Evolutionary conservation across 2,888 invertebrate species (phyloP).

Genomic region (Monopis laevigella): DNA sequence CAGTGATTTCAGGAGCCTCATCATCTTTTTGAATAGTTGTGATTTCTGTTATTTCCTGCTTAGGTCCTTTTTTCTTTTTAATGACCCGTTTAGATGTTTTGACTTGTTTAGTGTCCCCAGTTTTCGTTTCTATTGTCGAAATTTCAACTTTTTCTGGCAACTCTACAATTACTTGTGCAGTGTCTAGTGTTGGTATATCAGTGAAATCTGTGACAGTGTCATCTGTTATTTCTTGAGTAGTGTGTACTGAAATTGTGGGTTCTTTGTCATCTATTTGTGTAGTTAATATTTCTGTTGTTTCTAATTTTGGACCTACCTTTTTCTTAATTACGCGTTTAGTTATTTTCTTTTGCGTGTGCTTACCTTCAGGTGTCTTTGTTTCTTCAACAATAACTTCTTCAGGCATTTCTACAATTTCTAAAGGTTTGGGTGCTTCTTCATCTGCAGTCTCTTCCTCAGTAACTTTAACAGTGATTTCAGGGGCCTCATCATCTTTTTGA

Average conservation of each 20-base stretch:
- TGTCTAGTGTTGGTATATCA: constrained; percentile 16
- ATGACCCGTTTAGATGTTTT: constrained; percentile 47
- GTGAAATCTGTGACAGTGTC: constrained; percentile 25
- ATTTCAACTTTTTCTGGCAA: constrained; percentile 35
- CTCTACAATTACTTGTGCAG: constrained; percentile 24
- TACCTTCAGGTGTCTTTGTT: constrained; percentile 32
- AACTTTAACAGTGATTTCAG: constrained; percentile 27
- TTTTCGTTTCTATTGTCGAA: constrained; percentile 39
- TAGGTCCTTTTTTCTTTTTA: constrained; percentile 45
- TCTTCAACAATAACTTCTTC: constrained; percentile 31
- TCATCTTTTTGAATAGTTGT: constrained; percentile 46
- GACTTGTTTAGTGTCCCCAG: constrained; percentile 33
- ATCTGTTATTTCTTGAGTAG: constrained; percentile 23
- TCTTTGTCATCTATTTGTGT: constrained; percentile 33
- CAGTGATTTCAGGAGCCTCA: constrained; percentile 33
- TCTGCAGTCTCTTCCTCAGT: constrained; percentile 17
- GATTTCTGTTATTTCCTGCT: constrained; percentile 53
- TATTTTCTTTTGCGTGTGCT: constrained; percentile 36
- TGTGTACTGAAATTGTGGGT: constrained; percentile 31
- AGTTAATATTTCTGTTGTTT: constrained; percentile 30
- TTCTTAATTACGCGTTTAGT: constrained; percentile 50
- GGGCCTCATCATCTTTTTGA: constrained; percentile 38
- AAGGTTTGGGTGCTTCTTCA: constrained; percentile 21
- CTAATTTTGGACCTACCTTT: constrained; percentile 32
- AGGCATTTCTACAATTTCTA: constrained; percentile 26